Conservation (phyloP, 2,113 vertebrate species). For the Psephotus haematonotus region DNA sequence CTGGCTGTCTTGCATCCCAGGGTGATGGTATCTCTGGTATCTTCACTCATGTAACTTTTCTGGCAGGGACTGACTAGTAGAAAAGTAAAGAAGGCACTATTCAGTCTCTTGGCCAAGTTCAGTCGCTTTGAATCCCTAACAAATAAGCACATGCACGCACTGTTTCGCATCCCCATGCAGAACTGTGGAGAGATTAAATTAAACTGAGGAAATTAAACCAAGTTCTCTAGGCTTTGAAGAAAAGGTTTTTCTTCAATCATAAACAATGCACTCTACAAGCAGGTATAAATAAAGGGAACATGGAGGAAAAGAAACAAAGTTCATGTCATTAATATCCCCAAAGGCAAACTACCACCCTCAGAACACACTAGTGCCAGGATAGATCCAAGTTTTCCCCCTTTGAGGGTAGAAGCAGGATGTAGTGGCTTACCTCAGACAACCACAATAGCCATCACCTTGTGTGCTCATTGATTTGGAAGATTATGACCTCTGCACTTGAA, state of each 20-base stretch:
- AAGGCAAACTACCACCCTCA: not conserved
- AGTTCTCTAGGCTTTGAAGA: not conserved
- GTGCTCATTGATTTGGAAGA: not conserved
- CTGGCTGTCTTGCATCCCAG: not conserved
- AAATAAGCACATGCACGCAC: not conserved
- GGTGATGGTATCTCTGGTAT: not conserved
- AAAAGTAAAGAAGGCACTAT: not conserved
- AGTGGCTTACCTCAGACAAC: not conserved
- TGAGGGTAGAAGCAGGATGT: not conserved
- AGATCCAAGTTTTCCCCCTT: not conserved
- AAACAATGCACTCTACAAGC: not conserved
- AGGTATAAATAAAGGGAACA: not conserved
- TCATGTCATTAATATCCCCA: not conserved
- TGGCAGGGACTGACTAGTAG: not conserved
- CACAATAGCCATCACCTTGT: not conserved
- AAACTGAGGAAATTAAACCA: not conserved
- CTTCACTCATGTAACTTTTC: not conserved
- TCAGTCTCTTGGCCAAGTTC: not conserved
- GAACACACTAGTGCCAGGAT: not conserved
- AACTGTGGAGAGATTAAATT: not conserved
- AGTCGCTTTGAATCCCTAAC: not conserved
- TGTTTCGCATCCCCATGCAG: not conserved
- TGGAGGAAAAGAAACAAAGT: not conserved
- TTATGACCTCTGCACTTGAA: not conserved
- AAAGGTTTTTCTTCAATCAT: not conserved